phyloP scores from a whole-genome alignment of 2,113 vertebrate genomes.

The Asarcornis scutulata region DNA sequence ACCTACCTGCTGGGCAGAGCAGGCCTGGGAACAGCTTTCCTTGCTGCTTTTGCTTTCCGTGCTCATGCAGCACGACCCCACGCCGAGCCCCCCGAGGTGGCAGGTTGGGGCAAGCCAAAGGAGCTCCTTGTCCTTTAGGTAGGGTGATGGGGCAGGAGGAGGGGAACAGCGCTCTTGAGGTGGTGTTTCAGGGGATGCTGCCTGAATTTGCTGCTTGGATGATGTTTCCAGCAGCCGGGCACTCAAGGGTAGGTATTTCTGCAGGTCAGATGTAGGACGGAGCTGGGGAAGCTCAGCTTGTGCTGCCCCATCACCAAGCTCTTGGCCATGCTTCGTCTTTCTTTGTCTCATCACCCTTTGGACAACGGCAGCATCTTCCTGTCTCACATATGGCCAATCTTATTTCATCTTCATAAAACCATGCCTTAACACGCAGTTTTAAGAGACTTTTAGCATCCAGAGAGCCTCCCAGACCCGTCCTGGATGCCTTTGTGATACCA shows the following conservation, averaged over 20 bases:
- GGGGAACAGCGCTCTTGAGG: too few species aligned
- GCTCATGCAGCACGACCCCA: rapidly evolving
- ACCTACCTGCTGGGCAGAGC: constrained; percentile 26
- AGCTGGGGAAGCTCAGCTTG: neutral
- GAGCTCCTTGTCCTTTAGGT: neutral
- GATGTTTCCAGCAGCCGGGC: neutral
- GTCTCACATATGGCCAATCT: rapidly evolving
- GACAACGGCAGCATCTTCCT: neutral
- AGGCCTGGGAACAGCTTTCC: neutral
- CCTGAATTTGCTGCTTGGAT: neutral
- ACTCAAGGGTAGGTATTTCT: neutral
- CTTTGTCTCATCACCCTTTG: neutral
- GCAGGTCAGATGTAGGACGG: rapidly evolving
- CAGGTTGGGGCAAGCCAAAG: neutral
- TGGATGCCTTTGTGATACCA: neutral
- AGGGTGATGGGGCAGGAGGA: neutral
- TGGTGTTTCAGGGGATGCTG: neutral
- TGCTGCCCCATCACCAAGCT: neutral
- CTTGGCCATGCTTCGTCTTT: rapidly evolving
- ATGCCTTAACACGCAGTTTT: neutral
- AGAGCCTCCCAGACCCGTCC: rapidly evolving
- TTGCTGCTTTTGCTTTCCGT: neutral
- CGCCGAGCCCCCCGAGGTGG: rapidly evolving
- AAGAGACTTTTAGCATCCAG: neutral
- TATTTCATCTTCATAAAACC: neutral